Evolutionary conservation across 2,113 vertebrate genomes (phyloP).

Genomic region (Chlorocebus sabaeus): DNA sequence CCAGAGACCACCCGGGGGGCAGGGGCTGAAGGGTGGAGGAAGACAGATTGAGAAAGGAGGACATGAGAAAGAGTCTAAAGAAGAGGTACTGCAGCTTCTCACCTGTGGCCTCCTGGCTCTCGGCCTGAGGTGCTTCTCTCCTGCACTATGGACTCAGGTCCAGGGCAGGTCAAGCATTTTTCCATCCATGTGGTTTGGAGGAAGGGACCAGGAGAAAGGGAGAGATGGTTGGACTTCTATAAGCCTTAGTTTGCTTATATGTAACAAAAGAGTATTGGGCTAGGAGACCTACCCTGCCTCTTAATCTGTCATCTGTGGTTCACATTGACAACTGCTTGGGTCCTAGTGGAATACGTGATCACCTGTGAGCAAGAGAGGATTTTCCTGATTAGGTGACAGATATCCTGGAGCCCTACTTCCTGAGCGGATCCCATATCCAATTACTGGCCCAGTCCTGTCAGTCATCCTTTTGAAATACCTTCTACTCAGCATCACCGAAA

Average conservation of each 20-base stretch:
- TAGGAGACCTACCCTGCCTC: not conserved
- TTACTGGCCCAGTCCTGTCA: not conserved
- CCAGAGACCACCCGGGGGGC: not conserved
- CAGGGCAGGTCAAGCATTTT: not conserved
- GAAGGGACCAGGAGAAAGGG: not conserved
- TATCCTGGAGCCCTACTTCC: not conserved
- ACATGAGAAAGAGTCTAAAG: not conserved
- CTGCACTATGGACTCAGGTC: not conserved
- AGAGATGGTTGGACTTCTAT: not conserved
- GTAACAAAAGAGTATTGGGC: not conserved
- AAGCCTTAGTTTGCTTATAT: conserved; percentile 5
- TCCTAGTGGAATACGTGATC: not conserved
- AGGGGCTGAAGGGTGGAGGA: not conserved
- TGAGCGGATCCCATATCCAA: not conserved
- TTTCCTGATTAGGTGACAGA: not conserved
- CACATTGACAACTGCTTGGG: not conserved
- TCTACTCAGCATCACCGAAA: not conserved
- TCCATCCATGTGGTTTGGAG: not conserved
- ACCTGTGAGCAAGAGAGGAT: not conserved
- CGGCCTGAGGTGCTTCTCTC: not conserved
- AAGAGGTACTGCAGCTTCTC: not conserved
- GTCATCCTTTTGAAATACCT: not conserved
- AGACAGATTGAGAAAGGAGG: not conserved
- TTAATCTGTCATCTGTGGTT: not conserved
- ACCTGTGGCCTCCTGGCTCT: not conserved